Evolutionary conservation across 2,797 vertebrate species (phyloP), one percentile per base, ranked within the genome.

Genomic region (Huso huso): DNA sequence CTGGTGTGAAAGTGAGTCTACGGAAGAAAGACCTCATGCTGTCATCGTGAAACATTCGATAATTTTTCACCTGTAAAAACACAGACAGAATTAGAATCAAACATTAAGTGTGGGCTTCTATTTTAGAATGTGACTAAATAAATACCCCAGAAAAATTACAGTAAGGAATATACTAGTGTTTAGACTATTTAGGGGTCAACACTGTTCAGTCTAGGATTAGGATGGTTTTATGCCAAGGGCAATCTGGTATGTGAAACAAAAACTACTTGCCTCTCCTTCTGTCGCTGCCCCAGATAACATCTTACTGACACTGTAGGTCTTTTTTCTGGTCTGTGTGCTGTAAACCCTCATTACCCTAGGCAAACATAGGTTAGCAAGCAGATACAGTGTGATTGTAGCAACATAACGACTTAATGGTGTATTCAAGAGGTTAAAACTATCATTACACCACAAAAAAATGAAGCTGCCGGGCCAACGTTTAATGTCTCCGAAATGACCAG

Each of bases 1-100:
- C 96, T 0, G 95, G 91, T n/a, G 95, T 97, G 75, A 99, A 99
- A 11, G 91, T 90, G 11, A 98, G 92, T 51, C 96, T 90, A 6
- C 96, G 91, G 66, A 98, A 98, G 73, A 99, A 99, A 0, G 96
- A 99, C 72, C 96, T 93, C 96, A 99, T 98, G 73, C 96, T 93
- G 87, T 99, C 96, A 7, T 99, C 96, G 0, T 99, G 95, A 66
- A 95, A 99, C 89, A 99, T 97, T 76, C 95, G 85, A 74, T 92
- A 93, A 67, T 89, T 95, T 79, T 94, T 93, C 1, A 71, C 86
- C 96, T 98, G 77, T 1, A 70, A 53, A 49, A 0, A 0, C 8
- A 68, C 10, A 70, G n/a, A 58, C 51, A 73, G 6, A 1, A 62
- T 6, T 51, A 5, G 61, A 63, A 51, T 10, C 8, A 48, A 18